Percentiles rank a stretch among this genome's conserved stretches.
These are phyloP conservation scores for Peromyscus aztecus DNA, from an alignment of 2,797 vertebrate genomes.

Conservation along the genomic window DNA sequence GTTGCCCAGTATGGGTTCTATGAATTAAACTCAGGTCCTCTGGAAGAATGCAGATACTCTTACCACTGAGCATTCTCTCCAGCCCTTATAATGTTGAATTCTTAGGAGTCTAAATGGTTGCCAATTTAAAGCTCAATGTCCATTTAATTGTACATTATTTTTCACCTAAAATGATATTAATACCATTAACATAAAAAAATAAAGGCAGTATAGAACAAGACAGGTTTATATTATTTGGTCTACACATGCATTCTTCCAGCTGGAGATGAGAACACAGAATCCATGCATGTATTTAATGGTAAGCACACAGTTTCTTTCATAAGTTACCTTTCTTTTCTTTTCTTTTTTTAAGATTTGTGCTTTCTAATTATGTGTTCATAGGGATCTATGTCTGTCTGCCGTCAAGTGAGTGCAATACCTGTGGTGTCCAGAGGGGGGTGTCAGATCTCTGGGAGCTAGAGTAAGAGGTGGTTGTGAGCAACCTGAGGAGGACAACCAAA, in stretches of 20 bases:
- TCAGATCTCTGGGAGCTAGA: background rate
- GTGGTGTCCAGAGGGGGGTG: background rate
- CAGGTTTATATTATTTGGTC: background rate
- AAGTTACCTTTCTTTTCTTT: background rate
- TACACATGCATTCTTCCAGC: slow-evolving; percentile 42
- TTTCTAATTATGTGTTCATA: background rate
- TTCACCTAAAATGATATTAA: background rate
- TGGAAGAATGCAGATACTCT: background rate
- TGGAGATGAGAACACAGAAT: slow-evolving; percentile 49
- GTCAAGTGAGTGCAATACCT: background rate
- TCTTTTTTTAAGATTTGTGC: background rate
- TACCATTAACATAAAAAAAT: background rate
- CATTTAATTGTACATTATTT: background rate
- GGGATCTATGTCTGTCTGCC: background rate
- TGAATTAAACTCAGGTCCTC: background rate
- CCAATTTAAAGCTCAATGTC: slow-evolving; percentile 5
- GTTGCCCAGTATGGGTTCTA: background rate
- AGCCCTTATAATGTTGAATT: background rate
- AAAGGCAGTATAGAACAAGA: slow-evolving; percentile 22
- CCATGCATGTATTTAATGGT: background rate
- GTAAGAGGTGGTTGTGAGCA: background rate
- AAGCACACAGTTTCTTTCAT: background rate
- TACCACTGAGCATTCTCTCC: background rate
- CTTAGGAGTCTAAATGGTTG: background rate
- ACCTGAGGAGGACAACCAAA: background rate